Conservation (phyloP, 2,888 invertebrate species). For the Lithosia quadra region DNA sequence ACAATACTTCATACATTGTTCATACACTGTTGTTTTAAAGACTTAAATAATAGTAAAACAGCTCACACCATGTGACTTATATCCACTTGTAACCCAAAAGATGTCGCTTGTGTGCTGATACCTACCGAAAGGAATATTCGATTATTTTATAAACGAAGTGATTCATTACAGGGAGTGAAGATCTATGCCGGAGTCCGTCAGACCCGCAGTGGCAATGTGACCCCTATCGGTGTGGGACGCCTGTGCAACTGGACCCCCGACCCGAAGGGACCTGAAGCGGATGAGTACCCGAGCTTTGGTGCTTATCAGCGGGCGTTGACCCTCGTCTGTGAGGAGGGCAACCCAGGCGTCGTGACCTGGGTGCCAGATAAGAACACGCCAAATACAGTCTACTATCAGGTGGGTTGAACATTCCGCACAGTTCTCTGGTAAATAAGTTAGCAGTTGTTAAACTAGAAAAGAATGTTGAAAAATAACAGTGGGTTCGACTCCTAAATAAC, state of each 20-base stretch:
- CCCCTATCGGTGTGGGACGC: conserved; percentile 93
- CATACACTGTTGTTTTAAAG: too few relatives aligned
- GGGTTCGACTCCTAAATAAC: not conserved
- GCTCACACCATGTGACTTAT: too few relatives aligned
- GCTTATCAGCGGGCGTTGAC: conserved; percentile 95
- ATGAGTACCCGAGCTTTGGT: conserved; percentile 95
- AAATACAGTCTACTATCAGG: conserved; percentile 97
- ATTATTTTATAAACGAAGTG: too few relatives aligned
- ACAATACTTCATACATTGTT: too few relatives aligned
- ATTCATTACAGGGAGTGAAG: conserved; percentile 91
- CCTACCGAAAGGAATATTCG: too few relatives aligned
- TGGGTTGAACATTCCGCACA: conserved; percentile 60
- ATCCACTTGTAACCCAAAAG: too few relatives aligned
- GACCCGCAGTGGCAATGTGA: conserved; percentile 89
- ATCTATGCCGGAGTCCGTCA: conserved; percentile 94
- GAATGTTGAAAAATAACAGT: not conserved
- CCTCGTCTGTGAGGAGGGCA: conserved; percentile 93
- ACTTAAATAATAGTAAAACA: too few relatives aligned
- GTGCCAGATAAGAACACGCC: conserved; percentile 95
- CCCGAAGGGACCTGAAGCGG: conserved; percentile 90
- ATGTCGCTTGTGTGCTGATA: too few relatives aligned
- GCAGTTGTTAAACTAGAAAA: not conserved
- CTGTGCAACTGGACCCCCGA: conserved; percentile 96
- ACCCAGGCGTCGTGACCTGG: conserved; percentile 95
- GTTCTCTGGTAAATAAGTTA: not conserved